Evolutionary conservation across 2,888 invertebrate genomes (phyloP).

Genomic region (Pyrrhosoma nymphula): DNA sequence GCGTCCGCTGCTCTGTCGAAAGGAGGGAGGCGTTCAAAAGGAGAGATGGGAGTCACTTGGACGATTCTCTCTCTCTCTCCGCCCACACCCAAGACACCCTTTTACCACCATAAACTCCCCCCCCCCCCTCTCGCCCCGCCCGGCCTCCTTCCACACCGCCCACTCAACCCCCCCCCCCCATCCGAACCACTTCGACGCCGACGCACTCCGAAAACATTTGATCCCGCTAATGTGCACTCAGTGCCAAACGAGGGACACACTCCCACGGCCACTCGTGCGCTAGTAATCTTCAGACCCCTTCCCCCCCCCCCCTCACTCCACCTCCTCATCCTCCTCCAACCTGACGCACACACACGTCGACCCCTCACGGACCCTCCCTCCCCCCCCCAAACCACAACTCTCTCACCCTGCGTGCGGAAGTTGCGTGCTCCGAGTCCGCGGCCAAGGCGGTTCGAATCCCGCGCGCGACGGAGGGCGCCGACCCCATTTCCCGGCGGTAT

Average conservation of each 20-base stretch:
- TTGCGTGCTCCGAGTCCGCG: background rate
- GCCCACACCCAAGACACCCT: background rate
- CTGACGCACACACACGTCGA: background rate
- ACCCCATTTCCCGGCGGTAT: no score
- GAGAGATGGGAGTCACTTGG: constrained; percentile 20
- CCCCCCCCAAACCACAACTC: no score
- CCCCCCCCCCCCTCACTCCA: background rate
- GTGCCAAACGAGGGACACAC: constrained; percentile 14
- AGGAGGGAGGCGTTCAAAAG: constrained; percentile 19
- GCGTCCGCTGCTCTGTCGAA: background rate
- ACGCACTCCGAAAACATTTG: constrained; percentile 30
- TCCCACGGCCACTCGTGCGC: background rate
- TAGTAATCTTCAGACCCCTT: background rate
- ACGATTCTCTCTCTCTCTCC: background rate
- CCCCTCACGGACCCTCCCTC: no score
- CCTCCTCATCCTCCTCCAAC: background rate
- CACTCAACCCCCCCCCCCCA: background rate
- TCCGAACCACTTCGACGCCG: background rate
- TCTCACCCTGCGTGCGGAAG: background rate
- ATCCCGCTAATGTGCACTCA: constrained; percentile 46
- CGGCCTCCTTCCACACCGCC: background rate
- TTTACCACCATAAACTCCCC: background rate
- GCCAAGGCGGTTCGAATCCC: background rate
- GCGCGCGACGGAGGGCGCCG: background rate
- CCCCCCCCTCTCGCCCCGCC: no score